phyloP scores from a whole-genome alignment of 2,113 vertebrate genomes.

The Neomonachus schauinslandi region DNA sequence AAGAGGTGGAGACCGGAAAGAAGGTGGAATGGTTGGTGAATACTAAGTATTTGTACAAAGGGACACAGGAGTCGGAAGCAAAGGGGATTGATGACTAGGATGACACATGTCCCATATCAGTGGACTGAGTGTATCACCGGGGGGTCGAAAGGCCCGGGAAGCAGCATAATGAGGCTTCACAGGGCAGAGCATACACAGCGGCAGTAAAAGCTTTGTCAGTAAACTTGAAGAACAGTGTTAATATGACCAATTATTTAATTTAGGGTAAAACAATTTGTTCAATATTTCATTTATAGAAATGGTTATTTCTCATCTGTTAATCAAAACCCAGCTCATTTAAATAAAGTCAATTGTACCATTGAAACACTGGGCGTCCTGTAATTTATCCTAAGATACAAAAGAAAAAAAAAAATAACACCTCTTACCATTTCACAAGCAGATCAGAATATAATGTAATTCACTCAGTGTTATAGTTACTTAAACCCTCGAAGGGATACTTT shows the following conservation, averaged over 20 bases:
- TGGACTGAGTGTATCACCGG: rapidly evolving
- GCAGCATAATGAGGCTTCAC: neutral
- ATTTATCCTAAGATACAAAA: neutral
- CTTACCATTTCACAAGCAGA: neutral
- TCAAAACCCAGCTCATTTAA: slow-evolving; percentile 8
- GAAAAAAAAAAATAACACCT: neutral
- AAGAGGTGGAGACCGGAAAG: neutral
- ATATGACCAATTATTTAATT: neutral
- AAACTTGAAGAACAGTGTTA: neutral
- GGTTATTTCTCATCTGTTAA: neutral
- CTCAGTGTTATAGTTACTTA: neutral
- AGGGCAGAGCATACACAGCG: neutral
- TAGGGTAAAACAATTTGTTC: neutral
- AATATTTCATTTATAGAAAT: neutral
- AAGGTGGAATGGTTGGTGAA: neutral
- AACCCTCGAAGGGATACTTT: neutral
- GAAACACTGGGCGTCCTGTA: neutral
- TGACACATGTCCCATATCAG: rapidly evolving
- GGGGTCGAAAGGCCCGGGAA: too few species aligned
- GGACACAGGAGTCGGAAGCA: neutral
- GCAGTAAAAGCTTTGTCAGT: neutral
- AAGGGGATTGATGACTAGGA: neutral
- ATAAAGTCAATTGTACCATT: slow-evolving; percentile 1
- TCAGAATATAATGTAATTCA: neutral
- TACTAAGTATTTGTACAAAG: neutral